These are phyloP conservation scores for Scolopax rusticola DNA, from an alignment of 2,797 vertebrate genomes.

Conservation along the genomic window DNA sequence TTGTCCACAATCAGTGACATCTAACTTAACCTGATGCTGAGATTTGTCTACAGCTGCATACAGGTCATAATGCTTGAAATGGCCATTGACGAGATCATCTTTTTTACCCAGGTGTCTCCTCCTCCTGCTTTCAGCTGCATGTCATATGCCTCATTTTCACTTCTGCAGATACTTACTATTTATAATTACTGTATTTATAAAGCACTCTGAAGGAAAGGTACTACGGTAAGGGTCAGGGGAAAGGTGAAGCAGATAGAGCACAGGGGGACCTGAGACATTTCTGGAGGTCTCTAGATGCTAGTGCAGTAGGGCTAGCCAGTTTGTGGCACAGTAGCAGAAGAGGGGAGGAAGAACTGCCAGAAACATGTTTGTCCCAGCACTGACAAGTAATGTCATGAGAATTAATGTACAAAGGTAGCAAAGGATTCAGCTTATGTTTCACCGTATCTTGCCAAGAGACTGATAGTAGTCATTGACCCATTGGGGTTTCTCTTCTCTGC, in stretches of 20 bases:
- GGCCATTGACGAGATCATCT: neutral
- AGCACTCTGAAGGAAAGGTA: neutral
- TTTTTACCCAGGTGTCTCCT: neutral
- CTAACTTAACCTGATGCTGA: neutral
- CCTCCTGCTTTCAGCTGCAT: neutral
- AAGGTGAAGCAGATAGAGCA: neutral
- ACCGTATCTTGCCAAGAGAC: neutral
- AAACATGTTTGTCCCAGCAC: neutral
- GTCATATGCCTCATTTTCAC: neutral
- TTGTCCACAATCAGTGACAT: neutral
- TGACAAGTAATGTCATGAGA: neutral
- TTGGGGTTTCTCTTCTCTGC: neutral
- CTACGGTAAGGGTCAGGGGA: neutral
- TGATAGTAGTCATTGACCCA: neutral
- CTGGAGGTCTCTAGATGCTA: neutral
- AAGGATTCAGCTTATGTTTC: neutral
- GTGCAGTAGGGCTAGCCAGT: neutral
- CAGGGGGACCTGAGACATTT: neutral
- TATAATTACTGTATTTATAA: conserved; percentile 1
- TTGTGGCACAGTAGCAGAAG: fast-evolving
- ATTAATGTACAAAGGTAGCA: neutral
- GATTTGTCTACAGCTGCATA: neutral
- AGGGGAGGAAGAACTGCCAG: neutral
- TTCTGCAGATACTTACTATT: neutral
- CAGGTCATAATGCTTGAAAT: neutral